Base-by-base conservation (phyloP, 1,140 invertebrate species). In the Ips typographus region DNA sequence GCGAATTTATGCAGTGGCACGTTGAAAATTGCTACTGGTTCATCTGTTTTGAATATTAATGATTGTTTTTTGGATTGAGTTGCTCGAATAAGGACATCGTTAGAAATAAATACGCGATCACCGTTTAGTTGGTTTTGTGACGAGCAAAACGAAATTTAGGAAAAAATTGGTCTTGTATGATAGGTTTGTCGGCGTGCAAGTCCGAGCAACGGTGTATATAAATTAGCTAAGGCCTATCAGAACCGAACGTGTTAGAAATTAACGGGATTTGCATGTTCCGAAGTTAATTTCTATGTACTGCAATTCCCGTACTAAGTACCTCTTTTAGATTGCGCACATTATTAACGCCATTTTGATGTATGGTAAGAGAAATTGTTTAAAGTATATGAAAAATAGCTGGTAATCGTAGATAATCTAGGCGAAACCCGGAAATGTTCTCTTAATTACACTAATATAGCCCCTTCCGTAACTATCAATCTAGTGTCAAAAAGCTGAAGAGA, bases 21-120 rank as follows among this genome's bases (percentile, higher is more conserved):
- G 59, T 44, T 6, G 3, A 38, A 38, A 61, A 49, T 49, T 7
- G 37, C 59, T 49, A 49, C 59, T 49, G 42, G 43, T 49, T 49
- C n/a, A 44, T 61, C 42, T 61, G 43, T 36, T 49, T 61, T 47
- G 59, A 43, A 61, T 61, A 47, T 61, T 49, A 61, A 61, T 4
- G 52, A 55, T 55, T 37, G 5, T 55, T 52, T 57, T 7, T 39
- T 57, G 55, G 44, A 57, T 38, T n/a, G 51, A 8, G 3, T 52
- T 4, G n/a, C 4, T 7, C 8, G 51, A 52, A 52, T 52, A 36
- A 36, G 51, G n/a, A 52, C 51, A 52, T 4, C 51, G 22, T 22
- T 22, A 22, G 22, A 22, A 22, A 22, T 22, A 22, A 22, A 22
- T 22, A 22, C 22, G 22, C 22, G 22, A 22, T 22, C 22, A 22